Percentiles rank a stretch among this genome's conserved stretches.
Conservation (phyloP, 2,888 invertebrate species). For the Pachliopta kotzebuea region DNA sequence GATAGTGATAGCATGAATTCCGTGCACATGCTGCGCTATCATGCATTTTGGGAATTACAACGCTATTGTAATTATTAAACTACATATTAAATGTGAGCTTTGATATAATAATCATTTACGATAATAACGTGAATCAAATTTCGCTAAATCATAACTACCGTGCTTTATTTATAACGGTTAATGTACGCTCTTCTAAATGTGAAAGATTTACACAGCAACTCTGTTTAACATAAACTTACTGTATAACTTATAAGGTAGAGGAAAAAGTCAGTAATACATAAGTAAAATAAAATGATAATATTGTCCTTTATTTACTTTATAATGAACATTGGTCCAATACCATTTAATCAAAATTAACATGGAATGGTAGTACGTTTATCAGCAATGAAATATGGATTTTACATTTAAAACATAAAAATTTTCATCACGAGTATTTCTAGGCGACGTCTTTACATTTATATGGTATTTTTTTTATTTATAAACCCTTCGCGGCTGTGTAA, state of each 20-base stretch:
- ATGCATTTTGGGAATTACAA: conserved; percentile 18
- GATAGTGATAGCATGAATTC: conserved; percentile 22
- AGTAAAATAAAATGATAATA: too few species aligned
- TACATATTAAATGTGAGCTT: background rate
- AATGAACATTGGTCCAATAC: too few species aligned
- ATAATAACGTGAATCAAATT: background rate
- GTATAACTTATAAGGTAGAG: too few species aligned
- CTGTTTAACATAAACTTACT: too few species aligned
- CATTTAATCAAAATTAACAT: background rate
- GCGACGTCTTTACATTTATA: conserved; percentile 9
- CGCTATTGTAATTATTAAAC: conserved; percentile 6
- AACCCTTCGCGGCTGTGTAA: conserved; percentile 23
- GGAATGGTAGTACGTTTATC: background rate
- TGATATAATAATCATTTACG: background rate
- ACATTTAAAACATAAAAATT: background rate
- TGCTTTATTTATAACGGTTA: too few species aligned
- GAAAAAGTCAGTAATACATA: too few species aligned
- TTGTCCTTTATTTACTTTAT: too few species aligned
- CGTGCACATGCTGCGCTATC: conserved; percentile 10
- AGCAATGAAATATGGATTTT: background rate
- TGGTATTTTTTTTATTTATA: conserved; percentile 20
- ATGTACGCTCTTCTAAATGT: too few species aligned
- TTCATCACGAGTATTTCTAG: conserved; percentile 9
- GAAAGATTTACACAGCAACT: too few species aligned
- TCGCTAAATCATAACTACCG: too few species aligned